These are phyloP conservation scores for Hylyphantes graminicola DNA, from an alignment of 1,140 invertebrate species.

Conservation along the genomic window DNA sequence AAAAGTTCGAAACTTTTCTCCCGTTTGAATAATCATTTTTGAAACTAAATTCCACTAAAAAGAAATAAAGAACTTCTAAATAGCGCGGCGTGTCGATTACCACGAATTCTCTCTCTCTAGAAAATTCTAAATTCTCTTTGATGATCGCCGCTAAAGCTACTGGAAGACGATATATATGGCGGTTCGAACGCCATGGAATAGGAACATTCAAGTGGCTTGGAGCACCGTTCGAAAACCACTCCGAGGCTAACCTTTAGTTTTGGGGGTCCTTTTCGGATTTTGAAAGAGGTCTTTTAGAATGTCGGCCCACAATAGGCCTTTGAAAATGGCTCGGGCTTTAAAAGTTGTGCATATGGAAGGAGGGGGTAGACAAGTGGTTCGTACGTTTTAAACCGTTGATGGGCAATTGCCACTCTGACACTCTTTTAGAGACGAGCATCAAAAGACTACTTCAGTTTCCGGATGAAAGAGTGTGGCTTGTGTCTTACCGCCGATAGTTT, in stretches of 20 bases:
- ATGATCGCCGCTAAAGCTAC: constrained; percentile 33
- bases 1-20: constrained; percentile 57
- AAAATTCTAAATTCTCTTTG: constrained; percentile 28
- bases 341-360: constrained; percentile 18
- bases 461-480: not conserved
- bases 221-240: constrained; percentile 57
- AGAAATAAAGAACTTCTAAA: constrained; percentile 53
- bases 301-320: constrained; percentile 39
- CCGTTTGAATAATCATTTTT: constrained; percentile 51
- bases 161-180: constrained; percentile 24
- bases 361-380: no score
- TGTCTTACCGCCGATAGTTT: constrained; percentile 25
- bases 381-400: constrained; percentile 39
- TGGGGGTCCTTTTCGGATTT: constrained; percentile 46
- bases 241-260: constrained; percentile 51
- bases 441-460: constrained; percentile 34
- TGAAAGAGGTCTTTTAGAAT: constrained; percentile 54
- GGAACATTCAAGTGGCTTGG: constrained; percentile 44
- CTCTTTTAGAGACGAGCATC: constrained; percentile 33
- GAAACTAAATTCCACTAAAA: constrained; percentile 38
- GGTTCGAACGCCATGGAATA: constrained; percentile 44
- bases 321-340: constrained; percentile 26
- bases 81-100: constrained; percentile 34
- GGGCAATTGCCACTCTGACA: constrained; percentile 47
- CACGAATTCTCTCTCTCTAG: no score